Evolutionary conservation across 2,797 vertebrate species (phyloP).

Genomic region (Naso thynnoides): DNA sequence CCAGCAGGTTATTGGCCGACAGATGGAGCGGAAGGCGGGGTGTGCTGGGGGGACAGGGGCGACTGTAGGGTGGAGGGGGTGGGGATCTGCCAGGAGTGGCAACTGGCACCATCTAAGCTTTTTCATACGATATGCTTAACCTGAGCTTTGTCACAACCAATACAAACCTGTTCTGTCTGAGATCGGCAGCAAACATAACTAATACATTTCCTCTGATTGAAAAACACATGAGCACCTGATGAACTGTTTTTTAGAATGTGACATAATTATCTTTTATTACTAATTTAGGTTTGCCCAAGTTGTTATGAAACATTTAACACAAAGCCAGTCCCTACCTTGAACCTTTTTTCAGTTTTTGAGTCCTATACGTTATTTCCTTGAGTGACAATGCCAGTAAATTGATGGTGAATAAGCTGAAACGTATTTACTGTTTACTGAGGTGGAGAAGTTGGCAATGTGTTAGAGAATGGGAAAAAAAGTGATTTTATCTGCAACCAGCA

Average conservation of each 20-base stretch:
- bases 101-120: slow-evolving; percentile 52
- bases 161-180: slow-evolving; percentile 20
- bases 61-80: slow-evolving; percentile 53
- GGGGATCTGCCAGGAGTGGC: slow-evolving; percentile 60
- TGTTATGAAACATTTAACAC: background rate
- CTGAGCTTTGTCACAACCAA: slow-evolving; percentile 34
- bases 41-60: slow-evolving; percentile 56
- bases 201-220: slow-evolving; percentile 6
- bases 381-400: background rate
- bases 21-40: slow-evolving; percentile 84
- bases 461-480: no score
- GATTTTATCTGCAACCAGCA: no score
- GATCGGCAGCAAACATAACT: slow-evolving; percentile 13
- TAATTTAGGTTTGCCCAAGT: background rate
- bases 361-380: background rate
- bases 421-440: background rate
- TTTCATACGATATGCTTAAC: slow-evolving; percentile 31
- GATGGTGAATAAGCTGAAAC: no score
- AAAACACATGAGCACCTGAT: background rate
- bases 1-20: slow-evolving; percentile 84
- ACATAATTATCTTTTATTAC: background rate
- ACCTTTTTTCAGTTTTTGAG: background rate
- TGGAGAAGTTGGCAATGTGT: background rate
- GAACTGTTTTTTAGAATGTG: background rate
- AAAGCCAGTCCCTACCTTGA: background rate